These are phyloP conservation scores for Eumerus sabulonum DNA, from an alignment of 2,888 invertebrate genomes.

Conservation along the genomic window DNA sequence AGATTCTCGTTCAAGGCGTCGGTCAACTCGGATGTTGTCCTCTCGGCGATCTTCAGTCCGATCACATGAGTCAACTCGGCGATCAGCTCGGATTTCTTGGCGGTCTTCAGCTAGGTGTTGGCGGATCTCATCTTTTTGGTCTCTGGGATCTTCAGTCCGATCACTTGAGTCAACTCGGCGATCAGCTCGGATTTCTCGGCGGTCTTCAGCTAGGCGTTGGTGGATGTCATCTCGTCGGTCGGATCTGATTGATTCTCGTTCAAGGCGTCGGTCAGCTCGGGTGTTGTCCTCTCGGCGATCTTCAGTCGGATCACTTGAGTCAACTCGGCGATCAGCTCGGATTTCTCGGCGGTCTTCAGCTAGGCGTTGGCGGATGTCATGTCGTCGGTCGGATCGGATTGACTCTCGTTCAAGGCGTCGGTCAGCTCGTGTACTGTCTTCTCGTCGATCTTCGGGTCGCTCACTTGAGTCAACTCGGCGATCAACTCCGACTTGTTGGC, in stretches of 20 bases:
- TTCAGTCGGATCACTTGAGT: neutral
- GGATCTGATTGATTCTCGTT: too few species aligned
- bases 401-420: neutral
- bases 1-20: too few species aligned
- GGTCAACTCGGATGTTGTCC: too few species aligned
- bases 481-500: too few species aligned
- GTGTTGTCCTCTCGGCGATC: neutral
- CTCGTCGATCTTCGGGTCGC: slow-evolving; percentile 17
- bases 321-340: neutral
- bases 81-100: neutral
- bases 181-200: too few species aligned
- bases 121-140: too few species aligned
- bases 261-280: neutral
- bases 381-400: slow-evolving; percentile 3
- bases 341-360: too few species aligned
- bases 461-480: slow-evolving; percentile 6
- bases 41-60: neutral
- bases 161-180: too few species aligned
- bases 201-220: neutral
- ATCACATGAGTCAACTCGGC: neutral
- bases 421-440: too few species aligned
- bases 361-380: neutral
- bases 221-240: neutral
- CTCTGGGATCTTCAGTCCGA: too few species aligned
- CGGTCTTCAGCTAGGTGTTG: neutral